A percentile compares a stretch with the other conserved stretches of the same genome.
Evolutionary conservation across 2,113 vertebrate genomes (phyloP).

Genomic region (Gymnorhina tibicen): DNA sequence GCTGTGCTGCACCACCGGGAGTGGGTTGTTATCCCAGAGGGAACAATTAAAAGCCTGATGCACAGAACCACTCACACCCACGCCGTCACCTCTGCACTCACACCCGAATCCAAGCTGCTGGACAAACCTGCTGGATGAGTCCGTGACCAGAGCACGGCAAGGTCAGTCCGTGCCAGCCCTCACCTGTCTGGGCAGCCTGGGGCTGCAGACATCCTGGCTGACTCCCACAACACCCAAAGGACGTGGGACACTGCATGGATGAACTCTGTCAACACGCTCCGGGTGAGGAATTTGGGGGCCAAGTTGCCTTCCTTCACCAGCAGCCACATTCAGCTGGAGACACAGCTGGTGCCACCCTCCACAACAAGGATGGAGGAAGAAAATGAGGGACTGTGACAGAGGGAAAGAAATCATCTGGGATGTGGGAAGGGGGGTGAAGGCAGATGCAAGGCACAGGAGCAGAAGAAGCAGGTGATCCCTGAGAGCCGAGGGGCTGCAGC

Average conservation of each 20-base stretch:
- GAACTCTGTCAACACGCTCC: rapidly evolving
- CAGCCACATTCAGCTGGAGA: not conserved
- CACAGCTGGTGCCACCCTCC: not conserved
- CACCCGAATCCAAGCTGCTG: not conserved
- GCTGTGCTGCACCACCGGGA: not conserved
- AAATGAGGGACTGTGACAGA: not conserved
- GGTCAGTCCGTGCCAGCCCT: not conserved
- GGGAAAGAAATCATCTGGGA: not conserved
- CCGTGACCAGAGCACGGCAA: rapidly evolving
- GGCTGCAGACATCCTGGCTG: rapidly evolving
- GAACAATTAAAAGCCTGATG: not conserved
- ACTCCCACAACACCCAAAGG: not conserved
- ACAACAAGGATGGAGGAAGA: not conserved
- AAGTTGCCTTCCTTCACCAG: not conserved
- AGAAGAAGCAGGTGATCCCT: not conserved
- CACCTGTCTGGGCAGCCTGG: not conserved
- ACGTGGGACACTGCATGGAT: rapidly evolving
- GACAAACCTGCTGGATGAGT: not conserved
- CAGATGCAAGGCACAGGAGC: not conserved
- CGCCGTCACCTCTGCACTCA: not conserved
- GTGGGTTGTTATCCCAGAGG: not conserved
- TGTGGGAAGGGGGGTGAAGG: not conserved
- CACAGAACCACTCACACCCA: not conserved
- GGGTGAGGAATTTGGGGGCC: not conserved
- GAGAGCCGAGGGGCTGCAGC: not conserved